These are phyloP conservation scores for Enteromius unitaeniatus DNA, from an alignment of 2,797 vertebrate genomes.

Conservation along the genomic window DNA sequence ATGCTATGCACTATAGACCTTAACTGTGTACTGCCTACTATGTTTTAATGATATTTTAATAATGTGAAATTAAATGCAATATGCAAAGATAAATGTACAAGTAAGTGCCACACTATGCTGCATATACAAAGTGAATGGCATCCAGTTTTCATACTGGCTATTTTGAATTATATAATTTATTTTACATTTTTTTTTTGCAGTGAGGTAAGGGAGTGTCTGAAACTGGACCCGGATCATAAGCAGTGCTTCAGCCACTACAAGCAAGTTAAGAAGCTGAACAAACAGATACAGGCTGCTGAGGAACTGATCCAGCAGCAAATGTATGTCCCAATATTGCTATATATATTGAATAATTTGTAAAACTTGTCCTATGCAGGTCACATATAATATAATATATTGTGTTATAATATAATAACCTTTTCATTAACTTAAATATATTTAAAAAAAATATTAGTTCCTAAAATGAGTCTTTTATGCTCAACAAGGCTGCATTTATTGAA, in stretches of 20 bases:
- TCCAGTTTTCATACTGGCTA: background rate
- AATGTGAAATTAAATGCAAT: background rate
- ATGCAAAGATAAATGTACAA: background rate
- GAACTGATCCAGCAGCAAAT: constrained; percentile 90
- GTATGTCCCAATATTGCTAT: constrained; percentile 66
- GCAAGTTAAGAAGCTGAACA: constrained; percentile 96
- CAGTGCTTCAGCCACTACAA: constrained; percentile 96
- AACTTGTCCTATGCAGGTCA: background rate
- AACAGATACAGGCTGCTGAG: constrained; percentile 91
- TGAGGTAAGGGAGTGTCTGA: constrained; percentile 96
- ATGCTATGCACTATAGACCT: background rate
- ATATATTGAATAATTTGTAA: background rate
- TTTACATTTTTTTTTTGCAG: constrained; percentile 66
- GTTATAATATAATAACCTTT: background rate
- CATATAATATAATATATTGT: too few relatives aligned
- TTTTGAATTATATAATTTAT: background rate
- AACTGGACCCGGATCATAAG: constrained; percentile 97
- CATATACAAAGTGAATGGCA: background rate
- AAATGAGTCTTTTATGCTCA: background rate
- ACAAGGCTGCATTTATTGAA: background rate
- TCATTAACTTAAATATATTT: background rate
- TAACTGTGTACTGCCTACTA: background rate
- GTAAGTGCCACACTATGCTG: background rate
- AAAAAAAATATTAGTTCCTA: background rate
- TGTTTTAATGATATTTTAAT: background rate